Percentiles rank a stretch among this genome's conserved stretches.
Evolutionary conservation across 2,113 vertebrate genomes (phyloP).

Genomic region (Vicugna pacos): DNA sequence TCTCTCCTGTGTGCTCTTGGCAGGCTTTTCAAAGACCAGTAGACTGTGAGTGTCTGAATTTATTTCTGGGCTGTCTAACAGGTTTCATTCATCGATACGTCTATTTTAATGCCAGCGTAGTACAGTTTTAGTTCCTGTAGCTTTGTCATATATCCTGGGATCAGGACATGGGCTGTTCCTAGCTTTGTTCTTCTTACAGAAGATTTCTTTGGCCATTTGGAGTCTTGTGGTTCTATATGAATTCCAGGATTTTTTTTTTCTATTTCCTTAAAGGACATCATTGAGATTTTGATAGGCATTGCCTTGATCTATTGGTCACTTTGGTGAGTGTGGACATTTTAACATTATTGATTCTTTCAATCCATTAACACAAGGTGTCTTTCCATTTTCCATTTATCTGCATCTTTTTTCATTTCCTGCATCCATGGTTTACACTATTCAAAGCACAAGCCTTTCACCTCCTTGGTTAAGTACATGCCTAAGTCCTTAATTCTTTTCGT

Average conservation of each 20-base stretch:
- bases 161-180: too few species aligned
- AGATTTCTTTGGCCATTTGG: not conserved
- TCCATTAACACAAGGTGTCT: too few species aligned
- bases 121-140: not conserved
- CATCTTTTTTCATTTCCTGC: too few species aligned
- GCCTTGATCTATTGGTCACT: not conserved
- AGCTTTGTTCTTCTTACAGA: not conserved
- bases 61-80: not conserved
- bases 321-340: not conserved
- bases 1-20: not conserved
- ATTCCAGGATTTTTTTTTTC: not conserved
- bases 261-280: not conserved
- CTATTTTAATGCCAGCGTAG: not conserved
- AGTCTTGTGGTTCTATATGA: not conserved
- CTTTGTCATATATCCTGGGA: not conserved
- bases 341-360: too few species aligned
- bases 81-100: not conserved
- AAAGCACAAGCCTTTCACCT: too few species aligned
- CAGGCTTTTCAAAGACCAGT: not conserved
- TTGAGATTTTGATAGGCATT: not conserved
- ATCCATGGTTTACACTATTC: too few species aligned
- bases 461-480: too few species aligned
- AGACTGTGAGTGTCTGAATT: not conserved
- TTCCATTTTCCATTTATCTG: too few species aligned
- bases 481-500: not conserved